Evolutionary conservation across 2,113 vertebrate species (phyloP).

Genomic region (Protobothrops flavoviridis): DNA sequence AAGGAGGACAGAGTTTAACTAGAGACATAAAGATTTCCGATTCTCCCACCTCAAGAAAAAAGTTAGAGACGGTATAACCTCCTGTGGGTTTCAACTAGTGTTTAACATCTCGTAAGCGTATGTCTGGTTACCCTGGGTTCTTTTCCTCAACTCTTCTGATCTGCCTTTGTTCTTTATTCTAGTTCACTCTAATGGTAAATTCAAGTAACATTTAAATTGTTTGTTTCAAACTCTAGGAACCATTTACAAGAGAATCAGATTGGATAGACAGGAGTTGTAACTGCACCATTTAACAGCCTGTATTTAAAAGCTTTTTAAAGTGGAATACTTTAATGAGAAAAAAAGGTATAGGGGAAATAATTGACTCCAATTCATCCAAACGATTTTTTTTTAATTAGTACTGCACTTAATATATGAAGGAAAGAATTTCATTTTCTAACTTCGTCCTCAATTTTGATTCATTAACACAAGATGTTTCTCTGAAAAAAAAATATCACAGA

Average conservation of each 20-base stretch:
- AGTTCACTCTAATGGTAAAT: not conserved
- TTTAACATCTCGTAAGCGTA: not conserved
- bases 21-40: not conserved
- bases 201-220: not conserved
- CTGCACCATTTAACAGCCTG: not conserved
- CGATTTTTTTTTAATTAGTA: rapidly evolving
- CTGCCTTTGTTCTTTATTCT: not conserved
- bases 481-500: not conserved
- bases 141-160: not conserved
- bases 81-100: not conserved
- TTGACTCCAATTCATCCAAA: not conserved
- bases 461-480: not conserved
- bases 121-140: not conserved
- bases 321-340: not conserved
- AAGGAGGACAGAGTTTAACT: not conserved
- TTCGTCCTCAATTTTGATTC: not conserved
- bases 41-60: not conserved
- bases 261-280: not conserved
- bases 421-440: not conserved
- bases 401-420: not conserved
- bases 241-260: not conserved
- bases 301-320: not conserved
- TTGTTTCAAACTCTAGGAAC: not conserved
- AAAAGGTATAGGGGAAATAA: not conserved
- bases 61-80: not conserved